These are phyloP conservation scores for Bradypus variegatus DNA, from an alignment of 2,797 vertebrate species.

Conservation along the genomic window DNA sequence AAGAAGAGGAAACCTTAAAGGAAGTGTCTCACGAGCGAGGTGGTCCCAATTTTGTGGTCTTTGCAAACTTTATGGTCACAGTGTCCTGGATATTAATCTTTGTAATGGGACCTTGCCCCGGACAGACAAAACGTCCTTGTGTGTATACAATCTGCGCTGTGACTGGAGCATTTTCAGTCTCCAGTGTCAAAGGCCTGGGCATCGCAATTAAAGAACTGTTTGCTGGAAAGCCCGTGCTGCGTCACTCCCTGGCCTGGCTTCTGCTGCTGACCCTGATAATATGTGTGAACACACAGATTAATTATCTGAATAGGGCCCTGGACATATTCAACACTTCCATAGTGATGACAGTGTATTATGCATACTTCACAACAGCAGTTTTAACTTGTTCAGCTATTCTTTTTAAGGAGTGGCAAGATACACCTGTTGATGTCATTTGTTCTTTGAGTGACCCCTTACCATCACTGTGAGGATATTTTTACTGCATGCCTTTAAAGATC, in stretches of 20 bases:
- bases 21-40: too few species aligned
- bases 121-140: constrained; percentile 94
- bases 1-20: too few species aligned
- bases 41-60: constrained; percentile 82
- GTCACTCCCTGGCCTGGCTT: constrained; percentile 86
- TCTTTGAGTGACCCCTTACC: constrained; percentile 93
- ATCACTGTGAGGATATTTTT: constrained; percentile 98
- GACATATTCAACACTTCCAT: constrained; percentile 99
- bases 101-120: constrained; percentile 90
- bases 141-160: constrained; percentile 86
- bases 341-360: constrained; percentile 98
- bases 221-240: constrained; percentile 79
- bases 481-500: constrained; percentile 97
- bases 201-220: constrained; percentile 94
- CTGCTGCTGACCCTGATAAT: constrained; percentile 86
- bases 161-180: constrained; percentile 94
- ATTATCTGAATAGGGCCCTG: constrained; percentile 98
- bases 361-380: constrained; percentile 97
- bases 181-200: constrained; percentile 96
- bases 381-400: constrained; percentile 95
- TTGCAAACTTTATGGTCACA: constrained; percentile 89
- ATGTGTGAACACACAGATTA: constrained; percentile 98
- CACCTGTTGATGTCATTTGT: constrained; percentile 89
- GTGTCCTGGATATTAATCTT: constrained; percentile 93
- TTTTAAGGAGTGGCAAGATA: constrained; percentile 97